Base-by-base conservation (phyloP, 2,113 vertebrate species). In the Mungos mungo region DNA sequence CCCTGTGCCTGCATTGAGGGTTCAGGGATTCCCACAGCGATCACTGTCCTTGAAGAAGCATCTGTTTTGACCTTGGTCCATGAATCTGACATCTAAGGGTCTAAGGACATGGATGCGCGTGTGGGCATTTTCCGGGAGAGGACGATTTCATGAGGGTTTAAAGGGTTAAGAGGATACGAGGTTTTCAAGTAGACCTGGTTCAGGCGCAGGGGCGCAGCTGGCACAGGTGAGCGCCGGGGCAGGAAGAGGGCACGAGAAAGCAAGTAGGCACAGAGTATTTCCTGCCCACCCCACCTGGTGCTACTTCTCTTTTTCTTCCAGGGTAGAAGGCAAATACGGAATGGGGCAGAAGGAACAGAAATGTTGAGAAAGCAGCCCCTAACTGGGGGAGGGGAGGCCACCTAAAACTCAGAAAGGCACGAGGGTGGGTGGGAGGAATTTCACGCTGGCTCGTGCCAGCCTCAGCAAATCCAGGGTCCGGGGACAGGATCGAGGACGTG, bases 181-280 rank as follows among this genome's bases (percentile, higher is more conserved):
- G 15, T 50, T 79, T 76, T 50, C 0, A 31, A 50, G 69, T 2
- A 35, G 66, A 45, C n/a, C 15, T 38, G 23, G 54, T 65, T 8
- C 50, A 63, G 57, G 16, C 65, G 5, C 6, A 68, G 15, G 10
- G 18, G 18, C n/a, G 7, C 27, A n/a, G 12, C 29, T 35, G 9
- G 52, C 63, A 38, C 7, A 29, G 63, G 29, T 33, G 1, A 71
- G 38, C 8, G 18, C 15, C 13, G 19, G 57, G 81, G 45, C 7
- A 38, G 66, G 83, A 29, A 33, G 3, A 47, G 33, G 27, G 31
- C 29, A 8, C 52, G 29, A 25, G 31, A 76, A 86, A 88, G 57
- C 5, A 21, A 33, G 6, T 3, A 12, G 81, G 2, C 1, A 16
- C 1, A 50, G 9, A 9, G 0, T 21, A 2, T 18, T 60, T 38